These are phyloP conservation scores for Heliconius sara DNA, from an alignment of 2,888 invertebrate genomes.

Conservation along the genomic window DNA sequence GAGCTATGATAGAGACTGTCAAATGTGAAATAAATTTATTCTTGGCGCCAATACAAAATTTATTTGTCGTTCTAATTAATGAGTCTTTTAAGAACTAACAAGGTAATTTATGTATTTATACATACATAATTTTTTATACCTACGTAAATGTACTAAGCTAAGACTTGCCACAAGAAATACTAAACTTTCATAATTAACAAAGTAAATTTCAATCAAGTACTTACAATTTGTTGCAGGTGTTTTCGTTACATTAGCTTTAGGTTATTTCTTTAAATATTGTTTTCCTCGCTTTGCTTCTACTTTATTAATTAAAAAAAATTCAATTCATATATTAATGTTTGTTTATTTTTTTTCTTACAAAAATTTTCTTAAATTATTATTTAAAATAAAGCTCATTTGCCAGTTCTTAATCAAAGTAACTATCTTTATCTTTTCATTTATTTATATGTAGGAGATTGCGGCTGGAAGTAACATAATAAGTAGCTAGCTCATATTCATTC, in stretches of 20 bases:
- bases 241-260: background rate
- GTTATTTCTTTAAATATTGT: background rate
- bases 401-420: slow-evolving; percentile 1
- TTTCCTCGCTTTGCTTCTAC: no score
- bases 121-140: background rate
- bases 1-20: no score
- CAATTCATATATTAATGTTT: no score
- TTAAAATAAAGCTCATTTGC: background rate
- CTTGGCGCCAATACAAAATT: no score
- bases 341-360: no score
- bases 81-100: no score
- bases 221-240: slow-evolving; percentile 2
- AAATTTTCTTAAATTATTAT: no score
- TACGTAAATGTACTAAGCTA: background rate
- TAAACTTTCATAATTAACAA: slow-evolving; percentile 12
- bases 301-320: no score
- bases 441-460: background rate
- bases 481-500: background rate
- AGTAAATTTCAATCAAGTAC: slow-evolving; percentile 11
- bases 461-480: slow-evolving; percentile 9
- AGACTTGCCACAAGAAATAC: slow-evolving; percentile 13
- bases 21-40: no score
- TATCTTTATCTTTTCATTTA: slow-evolving; percentile 12
- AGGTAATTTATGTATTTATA: no score
- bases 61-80: no score